Evolutionary conservation across 2,113 vertebrate species (phyloP).

Genomic region (Tautogolabrus adspersus): DNA sequence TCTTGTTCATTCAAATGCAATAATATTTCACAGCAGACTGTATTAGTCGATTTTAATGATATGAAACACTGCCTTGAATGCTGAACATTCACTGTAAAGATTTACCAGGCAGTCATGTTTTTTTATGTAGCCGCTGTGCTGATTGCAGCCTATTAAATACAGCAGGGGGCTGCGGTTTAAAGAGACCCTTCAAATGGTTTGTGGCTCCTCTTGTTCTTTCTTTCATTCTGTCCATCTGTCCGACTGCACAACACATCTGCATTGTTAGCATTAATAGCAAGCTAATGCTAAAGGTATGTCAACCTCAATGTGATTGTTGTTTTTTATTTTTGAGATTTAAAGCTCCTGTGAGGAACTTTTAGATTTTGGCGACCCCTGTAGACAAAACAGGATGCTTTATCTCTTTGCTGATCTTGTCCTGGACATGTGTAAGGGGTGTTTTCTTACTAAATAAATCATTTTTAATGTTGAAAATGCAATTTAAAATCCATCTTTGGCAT

Average conservation of each 20-base stretch:
- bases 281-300: conserved; percentile 52
- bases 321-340: too few species aligned
- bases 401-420: too few species aligned
- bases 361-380: neutral
- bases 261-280: conserved; percentile 33
- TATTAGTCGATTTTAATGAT: conserved; percentile 3
- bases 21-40: conserved; percentile 26
- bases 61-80: conserved; percentile 23
- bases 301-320: conserved; percentile 67
- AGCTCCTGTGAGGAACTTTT: too few species aligned
- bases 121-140: conserved; percentile 40
- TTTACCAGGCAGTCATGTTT: conserved; percentile 20
- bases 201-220: conserved; percentile 51
- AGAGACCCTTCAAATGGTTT: conserved; percentile 41
- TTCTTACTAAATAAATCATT: too few species aligned
- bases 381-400: too few species aligned
- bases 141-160: conserved; percentile 52
- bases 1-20: conserved; percentile 48
- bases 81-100: conserved; percentile 24
- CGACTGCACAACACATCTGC: conserved; percentile 49
- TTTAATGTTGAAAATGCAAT: too few species aligned
- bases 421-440: too few species aligned
- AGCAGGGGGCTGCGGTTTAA: conserved; percentile 54
- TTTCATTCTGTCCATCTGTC: conserved; percentile 63
- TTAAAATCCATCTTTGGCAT: too few species aligned